Base-by-base conservation (phyloP, 2,888 invertebrate species). In the Thysanoteuthis rhombus region DNA sequence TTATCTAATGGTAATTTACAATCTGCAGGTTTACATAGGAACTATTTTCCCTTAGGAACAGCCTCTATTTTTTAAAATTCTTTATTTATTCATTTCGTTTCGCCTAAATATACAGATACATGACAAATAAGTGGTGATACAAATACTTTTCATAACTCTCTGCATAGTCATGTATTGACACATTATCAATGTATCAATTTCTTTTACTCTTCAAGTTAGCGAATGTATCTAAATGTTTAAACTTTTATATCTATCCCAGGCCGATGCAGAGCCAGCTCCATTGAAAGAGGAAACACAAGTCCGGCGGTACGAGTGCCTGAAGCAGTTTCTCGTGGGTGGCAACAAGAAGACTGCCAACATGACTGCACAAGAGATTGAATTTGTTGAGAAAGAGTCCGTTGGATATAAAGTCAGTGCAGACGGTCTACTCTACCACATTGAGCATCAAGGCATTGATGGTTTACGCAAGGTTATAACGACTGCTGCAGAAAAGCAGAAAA, bases 391-490 rank as follows among this genome's bases (percentile, higher is more conserved):
- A 58, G 93, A 93, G 38, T 47, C 93, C 5, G 10, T 38, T 28
- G 58, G n/a, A 5, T 93, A 58, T 58, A 45, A 47, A 39, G 38
- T 93, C 36, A 47, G 47, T 36, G 94, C 95, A 45, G 94, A 95
- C 47, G 95, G 94, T 25, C 93, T 94, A 47, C 94, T 95, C 40
- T 94, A 95, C 45, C 95, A 95, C 93, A 94, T 93, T 47, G 52
- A n/a, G 25, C n/a, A 93, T 52, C 36, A 47, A 58, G 52, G 47
- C 16, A 93, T 47, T 93, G 93, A 45, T 38, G 39, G 93, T 52
- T 94, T 94, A 92, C 94, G 95, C 22, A 93, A 94, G 89, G 94
- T 95, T 4, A 45, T 95, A 47, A 93, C 93, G 75, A 93, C 94
- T 25, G 94, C 94, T 58, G 93, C 93, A 93, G 95, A 95, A n/a